Conservation (phyloP, 1,140 invertebrate species). For the Sweltsa coloradensis region DNA sequence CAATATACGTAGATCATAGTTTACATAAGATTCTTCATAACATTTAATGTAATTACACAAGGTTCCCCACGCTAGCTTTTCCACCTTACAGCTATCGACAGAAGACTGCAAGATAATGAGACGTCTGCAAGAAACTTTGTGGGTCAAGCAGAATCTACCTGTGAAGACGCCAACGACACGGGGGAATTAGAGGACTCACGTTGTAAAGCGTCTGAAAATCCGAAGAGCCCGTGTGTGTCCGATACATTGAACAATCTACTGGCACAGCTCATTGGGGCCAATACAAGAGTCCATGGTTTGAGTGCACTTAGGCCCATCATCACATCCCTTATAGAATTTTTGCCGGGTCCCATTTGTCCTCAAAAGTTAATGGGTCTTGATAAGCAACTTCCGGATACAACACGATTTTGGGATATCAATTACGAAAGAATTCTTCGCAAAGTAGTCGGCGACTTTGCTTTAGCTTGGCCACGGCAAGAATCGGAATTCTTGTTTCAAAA, state of each 20-base stretch:
- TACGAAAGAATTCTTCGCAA: constrained; percentile 33
- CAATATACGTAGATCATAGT: background rate
- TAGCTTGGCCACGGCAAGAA: constrained; percentile 34
- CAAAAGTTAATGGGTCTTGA: constrained; percentile 41
- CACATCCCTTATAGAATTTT: constrained; percentile 22
- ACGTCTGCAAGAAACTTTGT: background rate
- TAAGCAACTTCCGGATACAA: constrained; percentile 24
- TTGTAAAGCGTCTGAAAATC: background rate
- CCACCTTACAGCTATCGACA: constrained; percentile 24
- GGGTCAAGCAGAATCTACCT: background rate
- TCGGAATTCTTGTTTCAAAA: constrained; percentile 27
- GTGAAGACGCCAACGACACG: background rate
- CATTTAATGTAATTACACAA: constrained; percentile 14
- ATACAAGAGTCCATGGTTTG: too few species aligned
- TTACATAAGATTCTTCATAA: background rate
- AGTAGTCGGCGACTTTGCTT: constrained; percentile 34
- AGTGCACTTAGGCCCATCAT: constrained; percentile 18
- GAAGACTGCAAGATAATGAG: constrained; percentile 19
- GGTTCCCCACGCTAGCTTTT: constrained; percentile 30
- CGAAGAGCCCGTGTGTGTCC: too few species aligned
- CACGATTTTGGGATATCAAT: constrained; percentile 25
- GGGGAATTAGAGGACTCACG: background rate
- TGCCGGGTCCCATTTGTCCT: constrained; percentile 48
- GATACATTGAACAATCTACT: too few species aligned
- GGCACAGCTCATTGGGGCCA: too few species aligned